phyloP scores from a whole-genome alignment of 2,113 vertebrate species.

The Erpornis zantholeuca region DNA sequence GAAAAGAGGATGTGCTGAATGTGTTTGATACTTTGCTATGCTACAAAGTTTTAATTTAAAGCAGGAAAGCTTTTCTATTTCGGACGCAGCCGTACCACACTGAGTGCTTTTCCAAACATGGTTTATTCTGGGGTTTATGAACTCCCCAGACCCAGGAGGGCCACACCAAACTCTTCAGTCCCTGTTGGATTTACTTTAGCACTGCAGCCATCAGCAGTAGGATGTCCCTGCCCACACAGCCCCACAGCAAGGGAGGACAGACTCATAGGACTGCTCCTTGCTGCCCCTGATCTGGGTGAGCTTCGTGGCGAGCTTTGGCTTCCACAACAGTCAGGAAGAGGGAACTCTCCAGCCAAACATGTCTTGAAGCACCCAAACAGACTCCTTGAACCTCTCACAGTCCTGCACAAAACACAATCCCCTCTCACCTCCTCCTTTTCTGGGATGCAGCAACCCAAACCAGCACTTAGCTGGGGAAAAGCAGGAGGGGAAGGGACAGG shows the following conservation, averaged over 20 bases:
- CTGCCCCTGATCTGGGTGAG: not conserved
- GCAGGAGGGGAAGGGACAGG: not conserved
- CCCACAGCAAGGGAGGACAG: not conserved
- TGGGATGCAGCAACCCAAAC: not conserved
- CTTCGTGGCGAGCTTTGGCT: not conserved
- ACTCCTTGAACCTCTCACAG: not conserved
- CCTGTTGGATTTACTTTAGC: not conserved
- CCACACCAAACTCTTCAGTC: not conserved
- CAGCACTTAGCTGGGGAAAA: not conserved
- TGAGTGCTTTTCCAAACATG: fast-evolving
- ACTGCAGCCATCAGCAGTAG: not conserved
- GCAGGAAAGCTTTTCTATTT: slow-evolving; percentile 3
- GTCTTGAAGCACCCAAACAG: not conserved
- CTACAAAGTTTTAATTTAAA: not conserved
- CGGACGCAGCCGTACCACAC: not conserved
- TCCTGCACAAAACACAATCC: not conserved
- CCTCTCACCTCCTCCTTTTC: not conserved
- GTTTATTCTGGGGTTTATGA: not conserved
- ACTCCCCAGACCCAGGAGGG: not conserved
- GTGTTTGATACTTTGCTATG: not conserved
- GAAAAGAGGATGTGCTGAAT: not conserved
- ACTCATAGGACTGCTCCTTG: not conserved
- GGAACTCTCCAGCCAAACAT: not conserved
- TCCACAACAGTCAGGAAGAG: not conserved
- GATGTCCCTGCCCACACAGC: not conserved